These are phyloP conservation scores for Trinectes maculatus DNA, from an alignment of 2,113 vertebrate genomes.

Conservation along the genomic window DNA sequence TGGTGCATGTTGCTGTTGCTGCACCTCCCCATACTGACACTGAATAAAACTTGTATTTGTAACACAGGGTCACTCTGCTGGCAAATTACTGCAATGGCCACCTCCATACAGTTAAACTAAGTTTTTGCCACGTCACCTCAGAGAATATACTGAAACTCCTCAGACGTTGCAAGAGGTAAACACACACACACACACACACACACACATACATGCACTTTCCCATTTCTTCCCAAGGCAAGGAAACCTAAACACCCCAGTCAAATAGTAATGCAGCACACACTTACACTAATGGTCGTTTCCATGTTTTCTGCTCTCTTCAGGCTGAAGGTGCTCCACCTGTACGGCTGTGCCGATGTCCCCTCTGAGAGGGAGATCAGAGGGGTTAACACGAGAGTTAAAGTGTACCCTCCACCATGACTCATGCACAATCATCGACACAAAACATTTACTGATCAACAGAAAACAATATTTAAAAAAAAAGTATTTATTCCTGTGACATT, in stretches of 20 bases:
- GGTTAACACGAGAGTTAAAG: conserved; percentile 54
- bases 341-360: conserved; percentile 56
- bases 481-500: background rate
- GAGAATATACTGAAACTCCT: conserved; percentile 65
- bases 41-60: no score
- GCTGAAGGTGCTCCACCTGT: conserved; percentile 75
- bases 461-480: background rate
- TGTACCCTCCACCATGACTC: conserved; percentile 49
- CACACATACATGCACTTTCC: background rate
- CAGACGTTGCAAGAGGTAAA: conserved; percentile 56
- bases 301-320: conserved; percentile 36
- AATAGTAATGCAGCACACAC: background rate
- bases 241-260: background rate
- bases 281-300: background rate
- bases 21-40: no score
- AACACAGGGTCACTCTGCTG: conserved; percentile 59
- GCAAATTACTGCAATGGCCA: conserved; percentile 68
- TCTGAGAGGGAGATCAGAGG: conserved; percentile 61
- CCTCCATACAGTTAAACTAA: conserved; percentile 74
- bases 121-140: conserved; percentile 71
- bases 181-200: background rate
- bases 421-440: conserved; percentile 1
- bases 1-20: no score
- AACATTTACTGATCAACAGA: background rate
- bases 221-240: background rate